Conservation (phyloP, 2,888 invertebrate species). For the Synergus gifuensis region DNA sequence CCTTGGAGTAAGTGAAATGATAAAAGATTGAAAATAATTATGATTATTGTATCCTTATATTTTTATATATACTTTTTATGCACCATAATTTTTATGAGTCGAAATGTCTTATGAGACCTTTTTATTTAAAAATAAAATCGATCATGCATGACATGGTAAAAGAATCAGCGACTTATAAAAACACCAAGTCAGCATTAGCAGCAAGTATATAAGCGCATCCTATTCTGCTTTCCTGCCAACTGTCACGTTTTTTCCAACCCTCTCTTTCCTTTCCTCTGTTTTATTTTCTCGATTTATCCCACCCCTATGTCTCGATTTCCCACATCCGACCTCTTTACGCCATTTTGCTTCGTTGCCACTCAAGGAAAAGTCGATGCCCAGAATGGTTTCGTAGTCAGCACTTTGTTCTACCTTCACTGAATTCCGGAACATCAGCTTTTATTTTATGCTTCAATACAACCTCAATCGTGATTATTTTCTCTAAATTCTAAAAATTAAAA, state of each 20-base stretch:
- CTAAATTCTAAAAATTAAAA: background rate
- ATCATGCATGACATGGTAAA: background rate
- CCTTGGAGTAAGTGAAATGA: background rate
- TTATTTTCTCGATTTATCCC: slow-evolving; percentile 50
- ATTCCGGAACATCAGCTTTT: slow-evolving; percentile 33
- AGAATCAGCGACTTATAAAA: slow-evolving; percentile 28
- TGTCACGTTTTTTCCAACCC: slow-evolving; percentile 32
- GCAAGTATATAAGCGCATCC: slow-evolving; percentile 7
- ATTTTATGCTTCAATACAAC: slow-evolving; percentile 34
- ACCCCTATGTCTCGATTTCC: slow-evolving; percentile 41
- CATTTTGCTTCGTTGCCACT: slow-evolving; percentile 65
- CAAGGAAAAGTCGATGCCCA: slow-evolving; percentile 61
- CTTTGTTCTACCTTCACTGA: slow-evolving; percentile 48
- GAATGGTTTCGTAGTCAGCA: slow-evolving; percentile 68
- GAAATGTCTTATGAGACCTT: background rate
- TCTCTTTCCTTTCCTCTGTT: slow-evolving; percentile 45
- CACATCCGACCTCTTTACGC: slow-evolving; percentile 47
- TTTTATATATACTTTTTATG: too few relatives aligned
- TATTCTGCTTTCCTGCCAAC: slow-evolving; percentile 23
- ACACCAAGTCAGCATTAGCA: slow-evolving; percentile 26
- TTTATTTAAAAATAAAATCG: background rate
- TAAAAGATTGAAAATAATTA: background rate
- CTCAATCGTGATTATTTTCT: background rate
- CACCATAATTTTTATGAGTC: background rate
- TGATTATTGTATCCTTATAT: too few relatives aligned